Base-by-base conservation (phyloP, 2,113 vertebrate species). In the Rostratula benghalensis region DNA sequence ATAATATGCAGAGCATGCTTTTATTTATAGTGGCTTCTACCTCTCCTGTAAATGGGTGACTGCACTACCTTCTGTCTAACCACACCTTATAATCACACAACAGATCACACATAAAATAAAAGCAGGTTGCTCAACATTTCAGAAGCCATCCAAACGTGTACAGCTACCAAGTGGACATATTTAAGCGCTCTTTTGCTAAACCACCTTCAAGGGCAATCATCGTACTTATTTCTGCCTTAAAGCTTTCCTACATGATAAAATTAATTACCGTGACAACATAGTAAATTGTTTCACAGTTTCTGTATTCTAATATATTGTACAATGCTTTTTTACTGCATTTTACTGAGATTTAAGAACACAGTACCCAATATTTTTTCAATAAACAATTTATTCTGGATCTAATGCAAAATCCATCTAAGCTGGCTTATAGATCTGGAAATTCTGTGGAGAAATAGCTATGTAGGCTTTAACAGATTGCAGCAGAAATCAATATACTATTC, bases 41-140 rank as follows among this genome's bases (percentile, higher is more conserved):
- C 41, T 93, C 64, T 96, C 84, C 81, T 96, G 95, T 89, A 93
- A 96, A 89, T n/a, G n/a, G 70, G 83, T 22, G 93, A 89, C 59
- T 74, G 87, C 65, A 86, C 43, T 86, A 81, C 51, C 78, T 90
- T 91, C 75, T 79, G 77, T 88, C 82, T 86, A 95, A 94, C 50
- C 70, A 56, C 53, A 88, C 22, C 46, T 89, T 74, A n/a, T 61
- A 91, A 96, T 94, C 94, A 95, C 59, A 94, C 39, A 96, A 48
- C 48, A 90, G 93, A 96, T 93, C 39, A 89, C 56, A 77, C 5
- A 89, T 5, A 90, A 73, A 95, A 84, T 37, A 77, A 88, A 89
- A 90, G 57, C 37, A 82, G 50, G 89, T 60, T 93, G 43, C 56
- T 96, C 39, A 82, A 77, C 82, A 90, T 89, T 92, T 88, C 75